Evolutionary conservation across 2,888 invertebrate species (phyloP).

Genomic region (Hyppa rectilinea): DNA sequence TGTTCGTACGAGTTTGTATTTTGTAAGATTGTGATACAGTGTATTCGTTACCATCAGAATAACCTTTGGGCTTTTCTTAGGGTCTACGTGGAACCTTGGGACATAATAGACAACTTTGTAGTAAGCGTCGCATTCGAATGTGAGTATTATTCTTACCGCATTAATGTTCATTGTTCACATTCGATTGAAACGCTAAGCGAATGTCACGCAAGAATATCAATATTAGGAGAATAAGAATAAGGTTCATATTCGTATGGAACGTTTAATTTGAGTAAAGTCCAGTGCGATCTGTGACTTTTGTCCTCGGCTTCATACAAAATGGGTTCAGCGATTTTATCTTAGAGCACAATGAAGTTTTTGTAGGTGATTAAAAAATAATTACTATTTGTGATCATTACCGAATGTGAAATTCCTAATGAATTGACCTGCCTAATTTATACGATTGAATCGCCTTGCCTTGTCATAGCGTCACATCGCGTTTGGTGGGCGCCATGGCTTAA

Average conservation of each 20-base stretch:
- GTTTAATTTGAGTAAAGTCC: neutral
- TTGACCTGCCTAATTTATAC: neutral
- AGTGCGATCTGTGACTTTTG: neutral
- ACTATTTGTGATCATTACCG: neutral
- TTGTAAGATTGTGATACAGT: neutral
- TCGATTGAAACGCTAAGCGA: neutral
- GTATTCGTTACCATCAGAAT: neutral
- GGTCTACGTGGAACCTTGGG: neutral
- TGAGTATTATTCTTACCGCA: too few species aligned
- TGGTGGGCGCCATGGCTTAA: conserved; percentile 15
- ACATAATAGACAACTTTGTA: neutral
- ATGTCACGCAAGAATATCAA: neutral
- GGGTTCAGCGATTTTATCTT: neutral
- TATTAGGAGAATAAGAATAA: neutral
- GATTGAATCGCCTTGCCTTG: neutral
- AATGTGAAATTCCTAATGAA: neutral
- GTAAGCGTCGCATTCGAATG: neutral
- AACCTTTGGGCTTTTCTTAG: neutral
- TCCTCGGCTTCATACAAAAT: neutral
- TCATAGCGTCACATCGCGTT: neutral
- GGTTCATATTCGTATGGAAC: neutral
- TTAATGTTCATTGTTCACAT: neutral
- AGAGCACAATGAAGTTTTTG: neutral
- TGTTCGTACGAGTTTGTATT: neutral
- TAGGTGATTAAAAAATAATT: neutral